Evolutionary conservation across 2,797 vertebrate genomes (phyloP).

Genomic region (Paguma larvata): DNA sequence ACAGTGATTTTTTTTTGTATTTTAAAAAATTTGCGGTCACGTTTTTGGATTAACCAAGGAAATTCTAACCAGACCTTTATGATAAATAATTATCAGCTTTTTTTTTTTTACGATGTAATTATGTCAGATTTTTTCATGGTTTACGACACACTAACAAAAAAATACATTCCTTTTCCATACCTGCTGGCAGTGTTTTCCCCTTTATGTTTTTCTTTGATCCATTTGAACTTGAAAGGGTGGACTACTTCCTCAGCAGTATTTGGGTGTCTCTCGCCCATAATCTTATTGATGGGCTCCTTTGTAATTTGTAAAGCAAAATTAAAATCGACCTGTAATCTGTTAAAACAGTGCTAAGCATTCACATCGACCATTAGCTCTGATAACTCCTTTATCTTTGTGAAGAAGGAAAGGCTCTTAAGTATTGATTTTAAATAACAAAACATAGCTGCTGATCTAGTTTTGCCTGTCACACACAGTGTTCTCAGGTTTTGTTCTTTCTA

Average conservation of each 20-base stretch:
- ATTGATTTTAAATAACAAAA: slow-evolving; percentile 81
- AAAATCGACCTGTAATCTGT: slow-evolving; percentile 86
- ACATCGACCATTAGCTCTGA: slow-evolving; percentile 74
- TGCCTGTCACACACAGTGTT: slow-evolving; percentile 17
- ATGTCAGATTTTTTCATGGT: background rate
- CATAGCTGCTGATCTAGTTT: slow-evolving; percentile 52
- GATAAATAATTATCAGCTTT: background rate
- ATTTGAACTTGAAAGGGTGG: slow-evolving; percentile 70
- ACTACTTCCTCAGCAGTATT: slow-evolving; percentile 73
- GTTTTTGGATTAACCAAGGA: background rate
- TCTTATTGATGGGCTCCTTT: slow-evolving; percentile 86
- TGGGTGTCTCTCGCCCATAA: slow-evolving; percentile 72
- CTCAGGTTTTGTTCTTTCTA: background rate
- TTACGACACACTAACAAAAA: background rate
- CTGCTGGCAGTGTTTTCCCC: background rate
- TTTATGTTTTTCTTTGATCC: slow-evolving; percentile 41
- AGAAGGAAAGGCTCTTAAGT: slow-evolving; percentile 77
- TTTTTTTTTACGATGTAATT: background rate
- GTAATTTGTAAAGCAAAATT: slow-evolving; percentile 87
- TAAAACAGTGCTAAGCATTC: slow-evolving; percentile 84
- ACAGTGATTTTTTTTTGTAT: background rate
- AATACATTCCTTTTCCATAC: background rate
- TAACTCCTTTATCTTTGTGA: slow-evolving; percentile 77
- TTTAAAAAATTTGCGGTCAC: background rate
- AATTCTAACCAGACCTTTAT: background rate